Percentiles rank a stretch among this genome's conserved stretches.
Evolutionary conservation across 2,113 vertebrate genomes (phyloP).

Genomic region (Pelecanus crispus): DNA sequence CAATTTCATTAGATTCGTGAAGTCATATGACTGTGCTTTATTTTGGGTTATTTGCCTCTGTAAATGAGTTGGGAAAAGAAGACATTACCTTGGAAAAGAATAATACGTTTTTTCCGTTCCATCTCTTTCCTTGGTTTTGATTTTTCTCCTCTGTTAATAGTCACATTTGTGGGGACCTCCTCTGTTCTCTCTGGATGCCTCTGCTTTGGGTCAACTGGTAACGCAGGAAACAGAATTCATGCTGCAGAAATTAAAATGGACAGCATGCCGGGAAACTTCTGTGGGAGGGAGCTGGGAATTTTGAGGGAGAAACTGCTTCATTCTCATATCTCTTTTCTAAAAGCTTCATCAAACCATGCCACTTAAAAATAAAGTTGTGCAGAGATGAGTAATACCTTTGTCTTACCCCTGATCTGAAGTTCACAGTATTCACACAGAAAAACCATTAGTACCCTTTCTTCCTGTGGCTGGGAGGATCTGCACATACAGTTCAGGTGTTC

Average conservation of each 20-base stretch:
- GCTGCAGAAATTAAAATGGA: not conserved
- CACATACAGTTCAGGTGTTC: not conserved
- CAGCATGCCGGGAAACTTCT: not conserved
- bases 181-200: not conserved
- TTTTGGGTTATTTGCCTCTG: not conserved
- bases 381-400: not conserved
- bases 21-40: not conserved
- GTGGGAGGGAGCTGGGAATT: not conserved
- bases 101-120: not conserved
- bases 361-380: not conserved
- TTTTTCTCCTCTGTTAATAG: not conserved
- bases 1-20: not conserved
- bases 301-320: not conserved
- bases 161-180: not conserved
- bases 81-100: not conserved
- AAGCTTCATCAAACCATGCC: not conserved
- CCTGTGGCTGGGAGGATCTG: not conserved
- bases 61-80: not conserved
- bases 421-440: not conserved
- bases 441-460: not conserved
- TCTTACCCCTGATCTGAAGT: not conserved
- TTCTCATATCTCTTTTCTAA: not conserved
- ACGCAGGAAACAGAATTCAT: not conserved
- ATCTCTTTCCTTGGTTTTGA: not conserved
- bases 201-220: not conserved